Percentiles rank a stretch among this genome's conserved stretches.
phyloP scores from a whole-genome alignment of 2,888 invertebrate genomes.

The Atethmia centrago region DNA sequence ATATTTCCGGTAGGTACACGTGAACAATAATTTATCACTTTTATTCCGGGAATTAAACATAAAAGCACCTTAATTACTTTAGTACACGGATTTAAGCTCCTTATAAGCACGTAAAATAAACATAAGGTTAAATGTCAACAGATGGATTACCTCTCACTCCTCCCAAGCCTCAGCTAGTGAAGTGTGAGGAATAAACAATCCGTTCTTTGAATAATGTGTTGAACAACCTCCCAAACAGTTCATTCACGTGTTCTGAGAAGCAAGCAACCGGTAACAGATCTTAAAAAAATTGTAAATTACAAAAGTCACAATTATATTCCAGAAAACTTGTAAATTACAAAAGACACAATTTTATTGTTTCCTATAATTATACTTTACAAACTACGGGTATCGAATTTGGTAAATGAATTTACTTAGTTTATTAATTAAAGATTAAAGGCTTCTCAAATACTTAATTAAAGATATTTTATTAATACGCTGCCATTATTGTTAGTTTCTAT shows the following conservation, averaged over 20 bases:
- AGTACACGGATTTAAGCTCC: conserved; percentile 19
- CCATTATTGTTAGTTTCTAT: background rate
- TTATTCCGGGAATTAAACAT: conserved; percentile 2
- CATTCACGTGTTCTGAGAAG: conserved; percentile 31
- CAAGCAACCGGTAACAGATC: conserved; percentile 9
- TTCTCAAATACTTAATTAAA: background rate
- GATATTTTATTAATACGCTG: background rate
- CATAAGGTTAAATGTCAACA: conserved; percentile 47
- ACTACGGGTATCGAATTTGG: conserved; percentile 11
- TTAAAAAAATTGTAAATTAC: conserved; percentile 15
- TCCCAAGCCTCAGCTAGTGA: conserved; percentile 24
- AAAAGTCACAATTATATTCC: conserved; percentile 23
- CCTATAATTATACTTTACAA: background rate
- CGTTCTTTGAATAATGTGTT: conserved; percentile 40
- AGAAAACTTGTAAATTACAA: conserved; percentile 1
- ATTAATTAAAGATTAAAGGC: conserved; percentile 20
- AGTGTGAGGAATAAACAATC: conserved; percentile 56
- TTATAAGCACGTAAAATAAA: conserved; percentile 48
- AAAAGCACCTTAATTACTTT: conserved; percentile 2
- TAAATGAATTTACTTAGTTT: conserved; percentile 14
- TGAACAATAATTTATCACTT: background rate
- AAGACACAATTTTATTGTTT: conserved; percentile 27
- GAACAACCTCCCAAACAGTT: conserved; percentile 30
- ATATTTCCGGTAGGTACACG: background rate
- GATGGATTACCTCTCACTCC: conserved; percentile 52